Percentiles rank a stretch among this genome's conserved stretches.
phyloP scores from a whole-genome alignment of 2,888 invertebrate genomes.

The Drosophila mayaguana region DNA sequence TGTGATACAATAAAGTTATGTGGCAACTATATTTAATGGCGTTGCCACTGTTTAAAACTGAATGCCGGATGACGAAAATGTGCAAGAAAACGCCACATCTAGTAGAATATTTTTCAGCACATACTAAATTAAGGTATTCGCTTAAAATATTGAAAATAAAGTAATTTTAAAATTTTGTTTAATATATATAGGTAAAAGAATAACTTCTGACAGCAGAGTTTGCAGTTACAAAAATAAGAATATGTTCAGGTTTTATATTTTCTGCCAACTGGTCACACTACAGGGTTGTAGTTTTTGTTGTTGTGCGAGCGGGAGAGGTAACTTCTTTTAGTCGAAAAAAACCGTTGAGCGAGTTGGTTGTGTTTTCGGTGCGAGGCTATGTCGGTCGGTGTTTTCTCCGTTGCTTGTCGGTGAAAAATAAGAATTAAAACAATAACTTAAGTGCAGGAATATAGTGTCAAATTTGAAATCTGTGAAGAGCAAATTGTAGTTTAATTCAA shows the following conservation, averaged over 20 bases:
- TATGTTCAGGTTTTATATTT: no score
- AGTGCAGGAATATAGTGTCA: slow-evolving; percentile 46
- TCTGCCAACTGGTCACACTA: slow-evolving; percentile 33
- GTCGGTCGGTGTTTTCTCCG: slow-evolving; percentile 62
- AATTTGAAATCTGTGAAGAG: slow-evolving; percentile 37
- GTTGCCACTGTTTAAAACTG: slow-evolving; percentile 19
- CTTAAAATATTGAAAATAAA: not conserved
- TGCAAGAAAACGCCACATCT: not conserved
- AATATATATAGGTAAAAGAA: not conserved
- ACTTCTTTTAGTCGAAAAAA: slow-evolving; percentile 42
- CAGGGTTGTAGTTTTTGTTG: slow-evolving; percentile 24
- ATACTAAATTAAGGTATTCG: not conserved
- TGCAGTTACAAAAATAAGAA: not conserved
- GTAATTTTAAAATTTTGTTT: not conserved
- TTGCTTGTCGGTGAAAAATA: slow-evolving; percentile 61
- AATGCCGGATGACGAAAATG: slow-evolving; percentile 14
- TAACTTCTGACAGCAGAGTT: not conserved
- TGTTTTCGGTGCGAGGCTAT: slow-evolving; percentile 48
- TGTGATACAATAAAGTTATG: slow-evolving; percentile 13
- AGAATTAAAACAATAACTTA: slow-evolving; percentile 43
- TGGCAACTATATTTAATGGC: slow-evolving; percentile 27
- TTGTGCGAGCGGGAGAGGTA: slow-evolving; percentile 43
- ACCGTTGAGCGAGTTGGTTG: slow-evolving; percentile 49
- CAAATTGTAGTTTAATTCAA: slow-evolving; percentile 35
- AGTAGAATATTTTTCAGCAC: slow-evolving; percentile 13